phyloP scores from a whole-genome alignment of 2,797 vertebrate species.

The Lophius americanus region DNA sequence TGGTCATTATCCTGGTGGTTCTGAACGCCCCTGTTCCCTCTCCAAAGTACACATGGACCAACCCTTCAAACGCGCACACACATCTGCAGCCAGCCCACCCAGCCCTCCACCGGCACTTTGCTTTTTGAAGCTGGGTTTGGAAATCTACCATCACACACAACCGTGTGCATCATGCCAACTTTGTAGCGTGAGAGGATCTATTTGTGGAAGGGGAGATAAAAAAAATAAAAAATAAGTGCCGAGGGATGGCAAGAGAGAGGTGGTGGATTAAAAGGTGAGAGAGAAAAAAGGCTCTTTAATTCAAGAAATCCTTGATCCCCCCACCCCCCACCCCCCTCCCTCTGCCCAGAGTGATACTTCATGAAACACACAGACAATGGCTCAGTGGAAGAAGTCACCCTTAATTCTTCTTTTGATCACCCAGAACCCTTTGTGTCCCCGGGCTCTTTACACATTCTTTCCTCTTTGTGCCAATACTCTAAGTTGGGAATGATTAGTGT shows the following conservation, averaged over 20 bases:
- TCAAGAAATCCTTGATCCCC: constrained; percentile 72
- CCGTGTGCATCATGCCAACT: constrained; percentile 45
- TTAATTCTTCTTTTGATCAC: constrained; percentile 84
- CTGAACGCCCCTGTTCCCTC: constrained; percentile 19
- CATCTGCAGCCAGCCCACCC: constrained; percentile 70
- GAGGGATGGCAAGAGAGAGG: constrained; percentile 44
- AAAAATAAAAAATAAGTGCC: constrained; percentile 43
- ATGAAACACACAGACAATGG: constrained; percentile 77
- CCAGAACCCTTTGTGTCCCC: constrained; percentile 74
- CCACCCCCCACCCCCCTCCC: constrained; percentile 27
- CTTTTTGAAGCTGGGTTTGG: constrained; percentile 68
- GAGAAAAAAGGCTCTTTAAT: constrained; percentile 76
- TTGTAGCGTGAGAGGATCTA: constrained; percentile 45
- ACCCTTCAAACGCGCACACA: constrained; percentile 53
- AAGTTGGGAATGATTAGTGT: constrained; percentile 79
- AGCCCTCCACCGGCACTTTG: constrained; percentile 43
- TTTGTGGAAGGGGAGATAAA: constrained; percentile 47
- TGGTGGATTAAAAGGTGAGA: constrained; percentile 70
- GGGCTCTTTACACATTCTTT: constrained; percentile 77
- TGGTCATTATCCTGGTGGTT: constrained; percentile 72
- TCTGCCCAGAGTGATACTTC: constrained; percentile 74
- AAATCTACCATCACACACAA: constrained; percentile 61
- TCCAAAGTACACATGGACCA: constrained; percentile 51
- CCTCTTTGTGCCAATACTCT: constrained; percentile 72
- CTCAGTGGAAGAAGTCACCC: constrained; percentile 82